Evolutionary conservation across 2,797 vertebrate genomes (phyloP).

Genomic region (Notoglanidium macrostoma): DNA sequence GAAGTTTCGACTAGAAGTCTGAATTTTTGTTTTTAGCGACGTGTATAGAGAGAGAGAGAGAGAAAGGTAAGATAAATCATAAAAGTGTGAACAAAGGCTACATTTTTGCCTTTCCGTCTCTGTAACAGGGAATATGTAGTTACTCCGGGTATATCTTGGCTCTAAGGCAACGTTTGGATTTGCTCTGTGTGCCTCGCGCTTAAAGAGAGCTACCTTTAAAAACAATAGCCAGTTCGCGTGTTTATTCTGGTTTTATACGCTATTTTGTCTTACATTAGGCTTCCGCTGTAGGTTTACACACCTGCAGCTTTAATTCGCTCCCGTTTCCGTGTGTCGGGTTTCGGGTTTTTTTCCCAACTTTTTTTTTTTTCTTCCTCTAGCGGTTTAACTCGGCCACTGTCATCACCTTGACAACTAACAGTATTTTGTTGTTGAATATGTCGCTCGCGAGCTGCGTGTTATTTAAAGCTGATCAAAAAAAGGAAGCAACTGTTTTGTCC

Average conservation of each 20-base stretch:
- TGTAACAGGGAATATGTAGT: neutral
- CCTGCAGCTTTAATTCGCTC: conserved; percentile 45
- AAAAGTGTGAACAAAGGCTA: neutral
- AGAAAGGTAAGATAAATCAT: conserved; percentile 40
- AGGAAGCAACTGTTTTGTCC: neutral
- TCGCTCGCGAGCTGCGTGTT: neutral
- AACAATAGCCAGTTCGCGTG: neutral
- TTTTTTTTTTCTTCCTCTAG: neutral
- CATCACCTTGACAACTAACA: neutral
- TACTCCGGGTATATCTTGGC: too few species aligned
- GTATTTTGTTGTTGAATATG: neutral
- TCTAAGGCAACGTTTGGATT: neutral
- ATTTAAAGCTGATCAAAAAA: neutral
- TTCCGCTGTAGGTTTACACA: conserved; percentile 45
- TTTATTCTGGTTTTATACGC: neutral
- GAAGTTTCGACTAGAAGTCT: conserved; percentile 35
- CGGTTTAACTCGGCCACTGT: neutral
- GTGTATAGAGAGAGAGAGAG: neutral
- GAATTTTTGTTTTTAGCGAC: conserved; percentile 1
- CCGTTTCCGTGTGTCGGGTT: conserved; percentile 55
- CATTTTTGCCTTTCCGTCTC: neutral
- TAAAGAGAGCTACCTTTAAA: neutral
- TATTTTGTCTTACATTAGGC: neutral
- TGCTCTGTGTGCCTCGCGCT: neutral
- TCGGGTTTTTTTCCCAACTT: conserved; percentile 21